These are phyloP conservation scores for Gibbula magus DNA, from an alignment of 2,888 invertebrate genomes.

Conservation along the genomic window DNA sequence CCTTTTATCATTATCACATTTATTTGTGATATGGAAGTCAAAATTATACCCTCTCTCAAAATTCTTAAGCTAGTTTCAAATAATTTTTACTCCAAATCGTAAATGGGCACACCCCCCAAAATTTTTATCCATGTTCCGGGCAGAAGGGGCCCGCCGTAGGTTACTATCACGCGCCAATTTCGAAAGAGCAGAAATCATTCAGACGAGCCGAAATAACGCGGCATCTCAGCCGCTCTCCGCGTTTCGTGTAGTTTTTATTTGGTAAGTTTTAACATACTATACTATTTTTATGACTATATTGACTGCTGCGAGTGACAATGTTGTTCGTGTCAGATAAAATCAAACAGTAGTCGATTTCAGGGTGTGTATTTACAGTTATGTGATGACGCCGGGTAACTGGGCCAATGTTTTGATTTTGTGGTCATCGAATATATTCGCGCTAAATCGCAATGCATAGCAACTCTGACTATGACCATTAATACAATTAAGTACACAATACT, in stretches of 20 bases:
- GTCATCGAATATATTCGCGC: no score
- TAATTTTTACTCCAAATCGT: constrained; percentile 7
- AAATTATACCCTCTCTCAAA: not conserved
- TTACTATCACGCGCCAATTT: constrained; percentile 70
- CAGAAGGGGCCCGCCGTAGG: constrained; percentile 48
- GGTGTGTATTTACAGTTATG: not conserved
- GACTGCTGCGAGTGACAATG: not conserved
- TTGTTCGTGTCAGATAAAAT: not conserved
- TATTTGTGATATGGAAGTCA: not conserved
- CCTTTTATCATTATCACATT: not conserved
- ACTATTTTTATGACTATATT: not conserved
- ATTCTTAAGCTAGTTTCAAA: not conserved
- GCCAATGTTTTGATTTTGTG: not conserved
- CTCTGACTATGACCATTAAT: no score
- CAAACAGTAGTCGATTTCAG: not conserved
- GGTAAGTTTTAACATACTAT: not conserved
- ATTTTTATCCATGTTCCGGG: constrained; percentile 51
- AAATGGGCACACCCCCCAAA: not conserved
- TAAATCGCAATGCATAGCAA: no score
- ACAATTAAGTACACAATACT: no score
- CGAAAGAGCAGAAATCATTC: constrained; percentile 52
- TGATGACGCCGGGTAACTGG: constrained; percentile 2
- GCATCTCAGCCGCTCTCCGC: not conserved
- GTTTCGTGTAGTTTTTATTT: constrained; percentile 20
- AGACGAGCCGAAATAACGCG: constrained; percentile 30